phyloP scores from a whole-genome alignment of 2,113 vertebrate species.

The Symphodus melops region DNA sequence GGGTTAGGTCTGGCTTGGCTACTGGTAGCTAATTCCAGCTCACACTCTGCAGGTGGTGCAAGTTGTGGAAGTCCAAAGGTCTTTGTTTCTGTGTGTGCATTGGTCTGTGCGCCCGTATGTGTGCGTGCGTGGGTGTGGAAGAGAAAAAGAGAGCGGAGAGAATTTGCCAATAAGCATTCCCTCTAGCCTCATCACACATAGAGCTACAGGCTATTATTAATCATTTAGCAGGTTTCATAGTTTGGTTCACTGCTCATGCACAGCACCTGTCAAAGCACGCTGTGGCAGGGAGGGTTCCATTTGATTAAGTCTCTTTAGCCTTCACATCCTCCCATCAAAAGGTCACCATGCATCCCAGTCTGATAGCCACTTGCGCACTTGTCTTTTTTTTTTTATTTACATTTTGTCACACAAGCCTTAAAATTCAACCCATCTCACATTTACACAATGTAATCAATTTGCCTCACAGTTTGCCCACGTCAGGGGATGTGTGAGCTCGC shows the following conservation, averaged over 20 bases:
- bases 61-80: slow-evolving; percentile 54
- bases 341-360: slow-evolving; percentile 64
- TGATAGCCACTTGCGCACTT: slow-evolving; percentile 41
- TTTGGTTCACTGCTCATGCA: slow-evolving; percentile 65
- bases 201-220: slow-evolving; percentile 76
- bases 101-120: neutral
- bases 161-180: slow-evolving; percentile 62
- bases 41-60: slow-evolving; percentile 62
- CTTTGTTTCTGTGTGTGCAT: slow-evolving; percentile 34
- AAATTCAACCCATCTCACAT: slow-evolving; percentile 33
- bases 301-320: slow-evolving; percentile 76
- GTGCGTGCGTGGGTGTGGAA: neutral
- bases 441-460: slow-evolving; percentile 49
- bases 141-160: slow-evolving; percentile 41
- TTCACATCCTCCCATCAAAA: slow-evolving; percentile 61
- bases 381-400: slow-evolving; percentile 45
- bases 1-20: slow-evolving; percentile 14
- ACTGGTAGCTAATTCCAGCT: slow-evolving; percentile 48
- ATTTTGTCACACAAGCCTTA: slow-evolving; percentile 37
- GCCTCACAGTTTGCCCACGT: slow-evolving; percentile 5
- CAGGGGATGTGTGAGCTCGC: neutral
- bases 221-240: slow-evolving; percentile 74
- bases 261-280: slow-evolving; percentile 62
- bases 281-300: slow-evolving; percentile 56
- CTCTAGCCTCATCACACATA: slow-evolving; percentile 65